These are phyloP conservation scores for Syndactyla subalaris DNA, from an alignment of 2,797 vertebrate species.

Conservation along the genomic window DNA sequence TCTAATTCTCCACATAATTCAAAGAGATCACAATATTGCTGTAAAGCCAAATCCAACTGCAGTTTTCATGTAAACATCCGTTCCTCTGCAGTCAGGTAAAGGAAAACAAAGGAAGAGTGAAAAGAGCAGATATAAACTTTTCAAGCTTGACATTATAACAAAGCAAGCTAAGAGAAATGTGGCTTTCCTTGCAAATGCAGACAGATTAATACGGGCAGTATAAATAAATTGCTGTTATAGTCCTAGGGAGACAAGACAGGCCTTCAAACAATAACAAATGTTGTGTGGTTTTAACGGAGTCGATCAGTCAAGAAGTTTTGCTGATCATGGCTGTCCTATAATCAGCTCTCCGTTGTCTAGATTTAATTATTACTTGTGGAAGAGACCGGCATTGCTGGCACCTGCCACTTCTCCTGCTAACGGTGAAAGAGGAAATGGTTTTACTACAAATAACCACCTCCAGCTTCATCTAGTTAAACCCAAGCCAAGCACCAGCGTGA, in stretches of 20 bases:
- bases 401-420: background rate
- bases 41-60: background rate
- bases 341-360: background rate
- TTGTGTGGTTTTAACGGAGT: background rate
- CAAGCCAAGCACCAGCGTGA: slow-evolving; percentile 35
- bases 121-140: slow-evolving; percentile 6
- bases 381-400: background rate
- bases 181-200: background rate
- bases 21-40: background rate
- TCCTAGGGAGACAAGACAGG: background rate
- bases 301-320: slow-evolving; percentile 13
- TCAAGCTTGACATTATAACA: background rate
- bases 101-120: slow-evolving; percentile 28
- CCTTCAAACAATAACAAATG: background rate
- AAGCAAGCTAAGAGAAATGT: background rate
- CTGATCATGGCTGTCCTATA: background rate
- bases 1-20: background rate
- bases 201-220: background rate
- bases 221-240: background rate
- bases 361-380: slow-evolving; percentile 5
- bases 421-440: background rate
- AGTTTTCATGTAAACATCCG: background rate
- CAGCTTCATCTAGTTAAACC: slow-evolving; percentile 48
- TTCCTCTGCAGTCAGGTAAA: background rate
- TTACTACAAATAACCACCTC: background rate